phyloP scores from a whole-genome alignment of 2,888 invertebrate genomes.

The Nomada goodeniana region DNA sequence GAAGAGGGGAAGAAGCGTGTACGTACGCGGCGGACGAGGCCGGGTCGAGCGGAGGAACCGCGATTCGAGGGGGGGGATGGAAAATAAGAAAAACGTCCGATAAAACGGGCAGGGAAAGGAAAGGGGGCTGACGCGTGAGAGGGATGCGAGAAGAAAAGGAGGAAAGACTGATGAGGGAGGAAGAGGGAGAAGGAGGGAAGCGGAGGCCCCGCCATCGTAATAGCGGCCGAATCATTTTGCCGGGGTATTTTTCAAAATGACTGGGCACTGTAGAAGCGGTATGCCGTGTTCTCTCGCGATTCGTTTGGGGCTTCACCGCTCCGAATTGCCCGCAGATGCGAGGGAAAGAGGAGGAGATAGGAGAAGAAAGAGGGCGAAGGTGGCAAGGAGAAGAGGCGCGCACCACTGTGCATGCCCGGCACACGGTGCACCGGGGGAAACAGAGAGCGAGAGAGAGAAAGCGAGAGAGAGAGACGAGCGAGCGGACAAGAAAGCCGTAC shows the following conservation, averaged over 20 bases:
- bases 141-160: constrained; percentile 28
- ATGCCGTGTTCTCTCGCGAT: constrained; percentile 75
- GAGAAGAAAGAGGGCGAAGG: constrained; percentile 59
- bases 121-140: neutral
- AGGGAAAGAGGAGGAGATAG: constrained; percentile 57
- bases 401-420: constrained; percentile 20
- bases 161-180: neutral
- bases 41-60: neutral
- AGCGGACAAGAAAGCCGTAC: constrained; percentile 34
- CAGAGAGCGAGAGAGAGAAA: neutral
- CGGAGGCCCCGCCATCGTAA: constrained; percentile 72
- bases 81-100: constrained; percentile 19
- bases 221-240: constrained; percentile 78
- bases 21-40: neutral
- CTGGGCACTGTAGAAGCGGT: constrained; percentile 75
- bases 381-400: constrained; percentile 54
- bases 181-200: constrained; percentile 37
- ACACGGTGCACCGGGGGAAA: neutral
- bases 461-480: neutral
- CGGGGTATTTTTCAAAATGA: constrained; percentile 79
- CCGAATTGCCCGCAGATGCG: constrained; percentile 77
- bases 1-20: neutral
- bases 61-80: neutral
- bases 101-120: constrained; percentile 24
- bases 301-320: constrained; percentile 69